These are phyloP conservation scores for Cetoscarus ocellatus DNA, from an alignment of 2,797 vertebrate genomes.

Conservation along the genomic window DNA sequence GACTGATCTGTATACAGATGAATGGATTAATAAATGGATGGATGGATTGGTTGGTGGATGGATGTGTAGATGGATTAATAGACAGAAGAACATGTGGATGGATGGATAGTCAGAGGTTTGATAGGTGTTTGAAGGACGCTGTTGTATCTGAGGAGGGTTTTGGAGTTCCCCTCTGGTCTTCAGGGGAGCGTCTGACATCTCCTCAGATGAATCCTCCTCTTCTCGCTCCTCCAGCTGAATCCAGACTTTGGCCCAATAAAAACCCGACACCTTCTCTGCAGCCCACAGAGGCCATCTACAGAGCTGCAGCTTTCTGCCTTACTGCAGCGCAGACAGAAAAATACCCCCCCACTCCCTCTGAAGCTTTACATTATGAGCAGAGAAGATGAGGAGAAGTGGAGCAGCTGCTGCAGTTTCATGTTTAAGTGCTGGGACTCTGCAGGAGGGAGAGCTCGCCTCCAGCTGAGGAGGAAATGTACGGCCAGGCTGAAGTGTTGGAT, in stretches of 20 bases:
- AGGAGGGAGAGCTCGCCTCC: constrained; percentile 44
- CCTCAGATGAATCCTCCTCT: background rate
- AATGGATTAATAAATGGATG: no score
- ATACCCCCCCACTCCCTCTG: constrained; percentile 6
- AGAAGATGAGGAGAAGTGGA: constrained; percentile 42
- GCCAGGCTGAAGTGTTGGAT: constrained; percentile 35
- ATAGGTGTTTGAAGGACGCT: no score
- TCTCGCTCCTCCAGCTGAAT: constrained; percentile 13
- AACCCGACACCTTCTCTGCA: constrained; percentile 38
- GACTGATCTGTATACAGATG: no score
- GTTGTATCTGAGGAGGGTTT: no score
- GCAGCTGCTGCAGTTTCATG: constrained; percentile 71
- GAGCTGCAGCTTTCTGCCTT: constrained; percentile 53
- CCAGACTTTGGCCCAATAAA: constrained; percentile 46
- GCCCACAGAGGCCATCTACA: constrained; percentile 41
- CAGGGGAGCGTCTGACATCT: no score
- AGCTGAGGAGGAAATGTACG: constrained; percentile 56
- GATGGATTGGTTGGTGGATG: no score
- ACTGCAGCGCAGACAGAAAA: constrained; percentile 46
- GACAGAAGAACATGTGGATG: no score
- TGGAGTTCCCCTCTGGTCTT: no score
- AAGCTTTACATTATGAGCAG: constrained; percentile 43
- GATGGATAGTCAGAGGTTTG: no score
- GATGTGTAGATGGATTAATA: no score
- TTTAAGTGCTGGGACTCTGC: constrained; percentile 46